Conservation (phyloP, 53 echinoderm and acorn worm species). For the Echinometra lucunter region DNA sequence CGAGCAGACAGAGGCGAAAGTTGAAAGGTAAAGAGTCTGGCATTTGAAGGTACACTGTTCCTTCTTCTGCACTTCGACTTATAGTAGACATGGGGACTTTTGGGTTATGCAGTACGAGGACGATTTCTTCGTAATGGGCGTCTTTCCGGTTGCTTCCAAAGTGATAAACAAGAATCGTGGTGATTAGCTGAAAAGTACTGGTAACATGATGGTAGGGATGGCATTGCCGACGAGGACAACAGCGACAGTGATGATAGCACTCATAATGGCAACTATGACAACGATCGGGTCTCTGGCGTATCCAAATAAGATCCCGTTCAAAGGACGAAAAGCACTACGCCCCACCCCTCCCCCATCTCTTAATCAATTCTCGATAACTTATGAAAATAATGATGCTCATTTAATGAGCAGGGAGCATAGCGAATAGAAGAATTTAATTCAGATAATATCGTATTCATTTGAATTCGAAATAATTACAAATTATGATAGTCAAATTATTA, state of each 20-base stretch:
- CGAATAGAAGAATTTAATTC: too few species aligned
- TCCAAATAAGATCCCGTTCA: too few species aligned
- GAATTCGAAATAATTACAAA: too few species aligned
- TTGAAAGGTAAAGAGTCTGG: constrained; percentile 67
- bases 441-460: too few species aligned
- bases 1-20: constrained; percentile 61
- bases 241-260: background rate
- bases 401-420: too few species aligned
- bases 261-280: background rate
- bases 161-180: background rate
- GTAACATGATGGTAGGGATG: background rate
- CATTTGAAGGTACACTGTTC: constrained; percentile 45
- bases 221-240: background rate
- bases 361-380: too few species aligned
- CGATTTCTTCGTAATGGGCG: background rate
- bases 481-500: too few species aligned
- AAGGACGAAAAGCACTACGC: too few species aligned
- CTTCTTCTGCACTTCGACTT: background rate
- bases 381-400: too few species aligned
- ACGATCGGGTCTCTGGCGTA: background rate
- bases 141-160: background rate
- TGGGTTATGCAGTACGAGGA: background rate
- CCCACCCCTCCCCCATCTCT: too few species aligned
- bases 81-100: background rate
- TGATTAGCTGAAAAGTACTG: background rate